These are phyloP conservation scores for Cynopterus brachyotis DNA, from an alignment of 2,113 vertebrate genomes.

Conservation along the genomic window DNA sequence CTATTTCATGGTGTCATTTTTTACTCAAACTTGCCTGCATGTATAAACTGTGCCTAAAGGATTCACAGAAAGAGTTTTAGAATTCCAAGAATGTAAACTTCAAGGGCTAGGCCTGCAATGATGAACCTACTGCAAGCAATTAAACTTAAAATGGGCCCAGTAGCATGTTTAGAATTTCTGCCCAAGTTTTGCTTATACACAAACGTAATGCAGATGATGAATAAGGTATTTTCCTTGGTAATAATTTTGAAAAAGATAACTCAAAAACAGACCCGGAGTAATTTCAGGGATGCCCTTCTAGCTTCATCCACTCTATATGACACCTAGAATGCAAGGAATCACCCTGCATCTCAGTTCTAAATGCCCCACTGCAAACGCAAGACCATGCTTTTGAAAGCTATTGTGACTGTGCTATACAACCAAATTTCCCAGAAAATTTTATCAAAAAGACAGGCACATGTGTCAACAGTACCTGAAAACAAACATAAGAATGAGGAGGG, in stretches of 20 bases:
- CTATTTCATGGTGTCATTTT: neutral
- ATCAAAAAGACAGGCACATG: neutral
- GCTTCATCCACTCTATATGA: neutral
- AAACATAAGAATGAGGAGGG: neutral
- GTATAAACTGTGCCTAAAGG: neutral
- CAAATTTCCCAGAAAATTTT: neutral
- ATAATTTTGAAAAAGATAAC: neutral
- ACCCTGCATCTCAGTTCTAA: neutral
- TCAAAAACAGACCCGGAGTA: neutral
- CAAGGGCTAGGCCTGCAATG: neutral
- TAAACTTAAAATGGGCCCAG: conserved; percentile 31
- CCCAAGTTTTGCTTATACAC: conserved; percentile 39
- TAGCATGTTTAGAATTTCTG: conserved; percentile 61
- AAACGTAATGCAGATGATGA: neutral
- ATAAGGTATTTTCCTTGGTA: conserved; percentile 21
- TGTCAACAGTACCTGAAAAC: neutral
- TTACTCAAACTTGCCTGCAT: neutral
- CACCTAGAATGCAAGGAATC: neutral
- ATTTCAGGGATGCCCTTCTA: neutral
- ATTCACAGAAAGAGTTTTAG: conserved; percentile 54
- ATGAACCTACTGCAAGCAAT: conserved; percentile 22
- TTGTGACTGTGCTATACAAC: neutral
- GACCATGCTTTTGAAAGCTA: neutral
- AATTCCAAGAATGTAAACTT: conserved; percentile 68
- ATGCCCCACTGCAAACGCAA: neutral